A percentile compares a stretch with the other conserved stretches of the same genome.
Conservation (phyloP, 2,888 invertebrate species). For the Aleiodes alternator region DNA sequence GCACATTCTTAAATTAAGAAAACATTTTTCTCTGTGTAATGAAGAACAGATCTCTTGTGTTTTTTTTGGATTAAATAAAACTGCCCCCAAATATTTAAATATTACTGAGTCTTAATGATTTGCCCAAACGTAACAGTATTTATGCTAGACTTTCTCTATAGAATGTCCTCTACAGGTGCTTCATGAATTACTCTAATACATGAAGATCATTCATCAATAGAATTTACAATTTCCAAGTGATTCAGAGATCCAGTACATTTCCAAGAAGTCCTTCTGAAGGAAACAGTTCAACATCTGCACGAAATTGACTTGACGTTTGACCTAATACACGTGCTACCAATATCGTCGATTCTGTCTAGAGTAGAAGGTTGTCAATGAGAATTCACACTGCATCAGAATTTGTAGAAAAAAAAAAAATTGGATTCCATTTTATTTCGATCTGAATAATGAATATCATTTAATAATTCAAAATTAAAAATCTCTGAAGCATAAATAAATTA, state of each 20-base stretch:
- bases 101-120: too few relatives aligned
- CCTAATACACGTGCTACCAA: conserved; percentile 27
- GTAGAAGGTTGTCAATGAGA: neutral
- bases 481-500: neutral
- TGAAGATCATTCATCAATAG: conserved; percentile 17
- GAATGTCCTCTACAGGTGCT: conserved; percentile 14
- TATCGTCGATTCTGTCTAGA: neutral
- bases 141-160: neutral
- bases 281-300: conserved; percentile 32
- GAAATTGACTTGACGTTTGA: conserved; percentile 49
- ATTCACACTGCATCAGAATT: conserved; percentile 19
- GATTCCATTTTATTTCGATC: neutral
- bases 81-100: too few relatives aligned
- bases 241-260: conserved; percentile 12
- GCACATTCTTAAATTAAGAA: too few relatives aligned
- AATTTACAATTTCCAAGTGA: neutral
- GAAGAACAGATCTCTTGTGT: too few relatives aligned
- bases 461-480: too few relatives aligned
- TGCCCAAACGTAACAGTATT: too few relatives aligned
- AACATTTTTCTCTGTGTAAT: too few relatives aligned
- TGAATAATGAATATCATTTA: too few relatives aligned
- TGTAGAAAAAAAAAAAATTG: neutral
- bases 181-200: neutral
- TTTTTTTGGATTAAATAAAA: too few relatives aligned
- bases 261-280: neutral